phyloP scores from a whole-genome alignment of 2,797 vertebrate genomes.

The Melanitta fusca region DNA sequence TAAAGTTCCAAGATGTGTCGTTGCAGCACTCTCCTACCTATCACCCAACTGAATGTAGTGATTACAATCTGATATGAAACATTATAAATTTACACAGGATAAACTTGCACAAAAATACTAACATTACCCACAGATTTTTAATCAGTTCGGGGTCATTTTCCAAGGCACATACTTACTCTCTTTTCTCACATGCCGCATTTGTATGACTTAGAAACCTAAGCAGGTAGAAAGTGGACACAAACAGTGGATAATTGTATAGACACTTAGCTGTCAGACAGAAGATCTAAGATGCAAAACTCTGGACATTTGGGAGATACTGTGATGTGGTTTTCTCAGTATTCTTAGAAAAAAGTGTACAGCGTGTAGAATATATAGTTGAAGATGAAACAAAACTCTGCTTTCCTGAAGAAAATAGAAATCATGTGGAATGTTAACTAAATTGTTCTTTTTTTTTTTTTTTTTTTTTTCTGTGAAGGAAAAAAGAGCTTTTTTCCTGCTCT shows the following conservation, averaged over 20 bases:
- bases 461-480: background rate
- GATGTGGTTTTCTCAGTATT: background rate
- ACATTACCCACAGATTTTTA: background rate
- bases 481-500: constrained; percentile 5
- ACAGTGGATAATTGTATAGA: background rate
- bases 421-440: constrained; percentile 22
- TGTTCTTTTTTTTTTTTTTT: background rate
- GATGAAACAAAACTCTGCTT: background rate
- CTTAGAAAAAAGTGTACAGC: constrained; percentile 6
- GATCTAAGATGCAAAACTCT: constrained; percentile 17
- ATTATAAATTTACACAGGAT: background rate
- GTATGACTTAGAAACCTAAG: background rate
- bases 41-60: background rate
- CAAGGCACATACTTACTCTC: background rate
- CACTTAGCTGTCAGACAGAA: constrained; percentile 9
- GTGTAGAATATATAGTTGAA: background rate
- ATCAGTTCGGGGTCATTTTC: background rate
- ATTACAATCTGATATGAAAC: background rate
- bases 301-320: background rate
- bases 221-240: constrained; percentile 4
- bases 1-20: background rate
- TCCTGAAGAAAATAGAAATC: constrained; percentile 33
- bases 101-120: background rate
- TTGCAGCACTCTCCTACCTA: background rate
- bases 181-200: background rate